These are phyloP conservation scores for Leuciscus waleckii DNA, from an alignment of 2,797 vertebrate genomes.

Conservation along the genomic window DNA sequence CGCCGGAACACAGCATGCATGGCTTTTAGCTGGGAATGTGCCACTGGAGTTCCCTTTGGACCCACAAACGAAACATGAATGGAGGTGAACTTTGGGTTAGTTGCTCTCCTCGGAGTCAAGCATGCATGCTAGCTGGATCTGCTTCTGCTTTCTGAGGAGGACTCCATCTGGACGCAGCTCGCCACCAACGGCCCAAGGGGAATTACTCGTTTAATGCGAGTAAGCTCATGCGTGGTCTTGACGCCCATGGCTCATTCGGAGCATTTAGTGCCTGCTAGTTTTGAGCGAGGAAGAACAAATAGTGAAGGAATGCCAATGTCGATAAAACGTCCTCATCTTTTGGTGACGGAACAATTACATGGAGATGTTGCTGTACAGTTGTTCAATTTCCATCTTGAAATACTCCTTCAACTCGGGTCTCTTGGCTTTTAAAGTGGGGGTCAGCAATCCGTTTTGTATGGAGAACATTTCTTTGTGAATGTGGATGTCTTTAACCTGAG, in stretches of 20 bases:
- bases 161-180: constrained; percentile 61
- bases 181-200: constrained; percentile 51
- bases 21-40: constrained; percentile 69
- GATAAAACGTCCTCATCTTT: constrained; percentile 67
- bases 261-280: constrained; percentile 50
- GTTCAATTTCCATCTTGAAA: constrained; percentile 92
- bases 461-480: constrained; percentile 95
- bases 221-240: constrained; percentile 46
- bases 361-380: constrained; percentile 90
- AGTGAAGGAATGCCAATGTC: constrained; percentile 71
- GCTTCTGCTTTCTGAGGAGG: constrained; percentile 24
- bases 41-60: constrained; percentile 64
- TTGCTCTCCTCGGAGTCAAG: constrained; percentile 23
- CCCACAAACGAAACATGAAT: constrained; percentile 65
- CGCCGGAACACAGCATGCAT: constrained; percentile 75
- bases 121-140: constrained; percentile 41
- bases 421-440: constrained; percentile 95
- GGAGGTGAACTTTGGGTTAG: constrained; percentile 59
- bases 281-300: constrained; percentile 61
- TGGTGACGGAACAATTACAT: constrained; percentile 76
- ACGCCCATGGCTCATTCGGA: constrained; percentile 35
- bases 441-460: constrained; percentile 93
- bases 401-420: constrained; percentile 93
- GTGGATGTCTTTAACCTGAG: constrained; percentile 95
- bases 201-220: constrained; percentile 42